These are phyloP conservation scores for Tetramorium bicarinatum DNA, from an alignment of 2,888 invertebrate genomes.

Conservation along the genomic window DNA sequence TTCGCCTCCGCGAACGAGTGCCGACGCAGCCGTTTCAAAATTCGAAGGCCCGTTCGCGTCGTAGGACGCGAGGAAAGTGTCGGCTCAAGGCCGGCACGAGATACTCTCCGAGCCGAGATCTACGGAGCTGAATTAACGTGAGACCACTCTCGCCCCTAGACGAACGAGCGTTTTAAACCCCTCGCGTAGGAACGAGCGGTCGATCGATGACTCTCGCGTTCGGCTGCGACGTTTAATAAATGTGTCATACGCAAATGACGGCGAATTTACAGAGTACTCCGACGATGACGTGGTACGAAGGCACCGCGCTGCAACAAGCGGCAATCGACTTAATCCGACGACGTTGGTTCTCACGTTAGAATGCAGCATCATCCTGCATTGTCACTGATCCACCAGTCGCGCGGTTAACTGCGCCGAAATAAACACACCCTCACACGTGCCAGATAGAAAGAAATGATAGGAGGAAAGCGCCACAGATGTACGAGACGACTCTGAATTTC, in stretches of 20 bases:
- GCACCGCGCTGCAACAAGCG: not conserved
- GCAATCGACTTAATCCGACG: not conserved
- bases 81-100: slow-evolving; percentile 77
- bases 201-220: slow-evolving; percentile 30
- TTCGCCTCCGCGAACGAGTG: slow-evolving; percentile 40
- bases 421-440: not conserved
- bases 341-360: not conserved
- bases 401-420: not conserved
- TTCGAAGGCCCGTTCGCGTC: slow-evolving; percentile 65
- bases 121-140: not conserved
- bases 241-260: not conserved
- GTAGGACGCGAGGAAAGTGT: slow-evolving; percentile 78
- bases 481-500: not conserved
- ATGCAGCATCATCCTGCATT: not conserved
- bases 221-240: not conserved
- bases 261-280: not conserved
- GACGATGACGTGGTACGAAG: slow-evolving; percentile 5
- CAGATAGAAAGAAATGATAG: not conserved
- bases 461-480: not conserved
- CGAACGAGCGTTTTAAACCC: not conserved
- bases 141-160: slow-evolving; percentile 37
- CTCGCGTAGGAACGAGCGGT: not conserved
- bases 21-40: slow-evolving; percentile 45
- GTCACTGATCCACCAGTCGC: not conserved
- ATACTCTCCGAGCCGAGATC: slow-evolving; percentile 1